Evolutionary conservation across 2,113 vertebrate species (phyloP), one percentile per base, ranked within the genome.

Genomic region (Lota lota): DNA sequence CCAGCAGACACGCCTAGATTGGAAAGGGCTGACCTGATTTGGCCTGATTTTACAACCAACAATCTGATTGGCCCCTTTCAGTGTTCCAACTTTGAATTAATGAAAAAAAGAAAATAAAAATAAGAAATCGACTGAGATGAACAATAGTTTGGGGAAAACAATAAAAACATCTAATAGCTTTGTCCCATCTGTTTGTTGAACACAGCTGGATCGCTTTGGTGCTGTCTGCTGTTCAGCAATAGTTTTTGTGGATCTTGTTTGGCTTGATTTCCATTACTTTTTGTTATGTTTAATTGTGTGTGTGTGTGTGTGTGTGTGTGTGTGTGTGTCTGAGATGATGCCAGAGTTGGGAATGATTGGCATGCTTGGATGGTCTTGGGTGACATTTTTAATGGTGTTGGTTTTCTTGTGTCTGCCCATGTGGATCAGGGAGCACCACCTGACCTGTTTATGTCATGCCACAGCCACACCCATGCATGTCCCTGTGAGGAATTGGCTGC

Each of bases 321-420:
- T 64, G 77, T 81, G 79, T 87, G 80, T 85, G 83, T 87, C 78
- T 86, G 62, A 76, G 86, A 76, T 64, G 81, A 70, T 86, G 88
- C 88, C 88, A 73, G 83, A 80, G 74, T 82, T 85, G 87, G 88
- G 77, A 83, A 87, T 83, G 86, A 81, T 79, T 82, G 90, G 92
- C 92, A 92, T 92, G 92, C 87, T 88, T 85, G 87, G 86, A 90
- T 86, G 82, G 88, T 79, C 85, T 84, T 83, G 80, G 84, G 88
- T 87, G 84, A 89, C 86, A 77, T 79, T 86, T 86, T 77, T 72
- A 73, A 86, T 83, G 85, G 84, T 83, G 79, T 70, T 77, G 67
- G 79, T 85, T 76, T 72, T 77, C 72, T 51, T 84, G 80, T 85
- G 81, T 83, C 73, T 69, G 86, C 82, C 82, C 83, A 69, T 78